Base-by-base conservation (phyloP, 1,140 invertebrate species). In the Babylonia areolata region DNA sequence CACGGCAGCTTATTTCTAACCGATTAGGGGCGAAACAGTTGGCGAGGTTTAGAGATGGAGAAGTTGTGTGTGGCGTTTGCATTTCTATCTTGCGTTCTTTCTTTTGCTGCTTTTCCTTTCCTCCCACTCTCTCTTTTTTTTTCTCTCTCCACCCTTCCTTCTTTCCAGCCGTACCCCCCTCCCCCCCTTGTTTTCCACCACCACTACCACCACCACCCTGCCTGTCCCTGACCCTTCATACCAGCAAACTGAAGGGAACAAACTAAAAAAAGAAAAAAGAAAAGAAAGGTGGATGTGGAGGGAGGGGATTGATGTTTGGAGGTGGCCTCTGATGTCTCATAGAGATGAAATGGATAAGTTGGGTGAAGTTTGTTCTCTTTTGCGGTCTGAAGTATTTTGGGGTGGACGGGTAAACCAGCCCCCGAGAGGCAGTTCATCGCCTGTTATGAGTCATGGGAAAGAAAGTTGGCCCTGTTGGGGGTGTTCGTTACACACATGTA, bases 1-100 rank as follows among this genome's bases (percentile, higher is more conserved):
- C 12, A 73, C 31, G 35, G 31, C 75, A 35, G 20, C 23, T 15
- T 23, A 15, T 77, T 40, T 77, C 75, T 40, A 77, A 40, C 71
- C 75, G 75, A 77, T 77, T 77, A 77, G 75, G 35, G 39, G 23
- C 75, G 35, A 77, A 77, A 42, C 9, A 77, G 15, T 23, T 40
- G 39, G 40, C 37, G 75, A 40, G 35, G 75, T 77, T 73, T 73
- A 35, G 31, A 33, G 31, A 77, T 77, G 35, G 75, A 37, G 75
- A 77, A 39, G 9, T 77, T 3, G 15, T 40, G 35, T 39, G 40
- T 77, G 75, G 35, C 11, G 9, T 23, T 5, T 64, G 58, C 28
- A 6, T 23, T n/a, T 23, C 58, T 20, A 2, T 23, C 58, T 64
- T 23, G 15, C 58, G 5, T 64, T 64, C 58, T 23, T 23, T 23